These are phyloP conservation scores for Drosophila repletoides DNA, from an alignment of 1,140 invertebrate genomes.

Conservation along the genomic window DNA sequence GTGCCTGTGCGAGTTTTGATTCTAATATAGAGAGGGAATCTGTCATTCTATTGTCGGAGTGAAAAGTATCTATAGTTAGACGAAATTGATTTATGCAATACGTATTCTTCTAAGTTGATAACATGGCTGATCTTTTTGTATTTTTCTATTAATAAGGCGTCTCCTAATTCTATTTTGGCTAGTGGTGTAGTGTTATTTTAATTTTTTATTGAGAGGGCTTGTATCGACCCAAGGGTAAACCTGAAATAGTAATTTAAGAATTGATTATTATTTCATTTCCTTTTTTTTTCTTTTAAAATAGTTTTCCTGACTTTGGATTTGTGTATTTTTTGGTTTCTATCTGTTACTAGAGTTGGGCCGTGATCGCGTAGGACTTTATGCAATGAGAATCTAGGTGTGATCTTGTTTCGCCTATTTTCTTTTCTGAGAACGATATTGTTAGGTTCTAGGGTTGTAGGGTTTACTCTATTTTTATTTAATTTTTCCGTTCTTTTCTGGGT, in stretches of 20 bases:
- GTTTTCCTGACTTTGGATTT: too few relatives aligned
- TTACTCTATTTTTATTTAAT: too few relatives aligned
- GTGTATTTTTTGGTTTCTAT: too few relatives aligned
- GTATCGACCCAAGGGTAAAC: neutral
- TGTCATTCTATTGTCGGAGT: neutral
- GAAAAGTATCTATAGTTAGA: neutral
- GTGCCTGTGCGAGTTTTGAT: neutral
- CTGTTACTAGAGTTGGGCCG: neutral
- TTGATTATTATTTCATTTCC: neutral
- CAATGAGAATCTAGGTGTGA: too few relatives aligned
- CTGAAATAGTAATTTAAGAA: neutral
- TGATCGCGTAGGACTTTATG: neutral
- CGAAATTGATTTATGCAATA: neutral
- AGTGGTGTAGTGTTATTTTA: neutral
- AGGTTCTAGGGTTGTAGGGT: too few relatives aligned
- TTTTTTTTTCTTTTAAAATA: too few relatives aligned
- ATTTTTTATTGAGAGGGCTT: neutral
- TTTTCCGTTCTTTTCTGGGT: too few relatives aligned
- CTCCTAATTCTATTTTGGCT: too few relatives aligned
- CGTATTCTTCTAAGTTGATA: neutral
- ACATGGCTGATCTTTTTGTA: neutral
- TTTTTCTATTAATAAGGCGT: too few relatives aligned
- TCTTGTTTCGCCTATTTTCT: neutral
- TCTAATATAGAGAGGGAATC: neutral
- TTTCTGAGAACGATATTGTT: too few relatives aligned